A percentile compares a stretch with the other conserved stretches of the same genome.
These are phyloP conservation scores for Megaceryle maxima DNA, from an alignment of 2,113 vertebrate genomes.

Conservation along the genomic window DNA sequence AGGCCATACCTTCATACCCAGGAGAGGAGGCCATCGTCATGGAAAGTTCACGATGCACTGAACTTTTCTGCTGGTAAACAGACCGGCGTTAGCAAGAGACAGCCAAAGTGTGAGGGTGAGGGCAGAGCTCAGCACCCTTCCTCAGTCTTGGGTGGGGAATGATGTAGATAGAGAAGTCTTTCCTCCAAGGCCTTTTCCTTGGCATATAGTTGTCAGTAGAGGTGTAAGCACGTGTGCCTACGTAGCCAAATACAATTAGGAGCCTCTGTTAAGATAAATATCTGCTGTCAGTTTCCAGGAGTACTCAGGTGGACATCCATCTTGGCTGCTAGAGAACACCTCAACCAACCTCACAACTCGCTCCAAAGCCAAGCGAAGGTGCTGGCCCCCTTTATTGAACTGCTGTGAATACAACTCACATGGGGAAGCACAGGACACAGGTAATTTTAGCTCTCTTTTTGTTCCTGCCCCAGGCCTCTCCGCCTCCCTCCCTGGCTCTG, in stretches of 20 bases:
- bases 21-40: not conserved
- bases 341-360: not conserved
- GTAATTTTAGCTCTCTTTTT: not conserved
- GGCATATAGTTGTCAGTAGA: not conserved
- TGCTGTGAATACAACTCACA: not conserved
- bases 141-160: not conserved
- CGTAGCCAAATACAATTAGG: not conserved
- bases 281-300: not conserved
- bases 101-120: not conserved
- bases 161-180: not conserved
- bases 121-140: not conserved
- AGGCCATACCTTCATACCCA: not conserved
- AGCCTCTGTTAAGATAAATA: not conserved
- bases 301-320: not conserved
- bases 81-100: not conserved
- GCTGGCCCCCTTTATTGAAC: not conserved
- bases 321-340: rapidly evolving
- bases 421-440: not conserved
- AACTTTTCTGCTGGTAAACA: not conserved
- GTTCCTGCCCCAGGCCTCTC: not conserved
- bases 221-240: not conserved
- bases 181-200: not conserved
- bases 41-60: rapidly evolving
- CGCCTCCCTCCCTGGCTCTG: not conserved
- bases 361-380: not conserved